phyloP scores from a whole-genome alignment of 2,888 invertebrate species.

The Elysia crispata region DNA sequence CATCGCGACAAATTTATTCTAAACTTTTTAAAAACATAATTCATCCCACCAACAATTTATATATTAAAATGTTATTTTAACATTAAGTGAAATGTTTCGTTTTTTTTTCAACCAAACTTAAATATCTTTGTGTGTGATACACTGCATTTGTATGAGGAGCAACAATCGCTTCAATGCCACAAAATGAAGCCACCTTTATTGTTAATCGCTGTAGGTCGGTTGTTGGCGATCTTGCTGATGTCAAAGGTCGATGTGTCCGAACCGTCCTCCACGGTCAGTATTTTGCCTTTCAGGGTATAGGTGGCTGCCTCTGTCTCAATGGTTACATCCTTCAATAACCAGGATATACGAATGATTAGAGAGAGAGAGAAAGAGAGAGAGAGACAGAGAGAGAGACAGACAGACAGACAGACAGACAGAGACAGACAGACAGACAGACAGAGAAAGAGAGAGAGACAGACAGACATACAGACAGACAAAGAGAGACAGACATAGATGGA shows the following conservation, averaged over 20 bases:
- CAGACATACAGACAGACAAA: neutral
- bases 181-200: neutral
- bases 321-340: neutral
- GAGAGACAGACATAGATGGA: neutral
- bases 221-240: neutral
- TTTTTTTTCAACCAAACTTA: too few relatives aligned
- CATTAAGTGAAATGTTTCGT: too few relatives aligned
- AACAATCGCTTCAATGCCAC: too few relatives aligned
- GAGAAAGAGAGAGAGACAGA: neutral
- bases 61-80: too few relatives aligned
- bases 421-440: neutral
- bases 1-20: too few relatives aligned
- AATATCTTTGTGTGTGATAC: too few relatives aligned
- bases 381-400: neutral
- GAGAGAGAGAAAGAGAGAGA: too few relatives aligned
- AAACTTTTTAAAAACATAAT: too few relatives aligned
- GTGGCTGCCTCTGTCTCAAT: neutral
- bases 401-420: neutral
- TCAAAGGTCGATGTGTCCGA: neutral
- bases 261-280: neutral
- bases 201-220: neutral
- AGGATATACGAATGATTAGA: neutral
- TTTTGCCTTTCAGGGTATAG: neutral
- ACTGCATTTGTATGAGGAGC: too few relatives aligned
- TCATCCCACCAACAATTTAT: too few relatives aligned